Evolutionary conservation across 2,888 invertebrate species (phyloP), one percentile per base, ranked within the genome.

Genomic region (Sycophila texana): DNA sequence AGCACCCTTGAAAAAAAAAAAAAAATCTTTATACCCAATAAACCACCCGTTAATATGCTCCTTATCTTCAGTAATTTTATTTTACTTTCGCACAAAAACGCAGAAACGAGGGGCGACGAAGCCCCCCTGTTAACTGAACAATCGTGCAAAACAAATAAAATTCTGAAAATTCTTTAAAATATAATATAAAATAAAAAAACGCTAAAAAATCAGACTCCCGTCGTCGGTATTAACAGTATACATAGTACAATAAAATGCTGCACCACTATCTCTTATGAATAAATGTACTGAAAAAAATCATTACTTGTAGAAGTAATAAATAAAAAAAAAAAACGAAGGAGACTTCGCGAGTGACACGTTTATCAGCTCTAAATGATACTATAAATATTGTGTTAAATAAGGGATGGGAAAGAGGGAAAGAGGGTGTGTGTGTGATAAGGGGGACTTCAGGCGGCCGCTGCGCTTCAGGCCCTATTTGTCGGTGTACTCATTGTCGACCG

Each of bases 401-500:
- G 39, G 39, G 10, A 18, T 1, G 47, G 39, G 39, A n/a, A 67
- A 53, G 26, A 55, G 20, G 61, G 26, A 39, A n/a, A 47, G 65
- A 51, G 14, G 39, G 71, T 3, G 18, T 4, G 39, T 53, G 53
- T 53, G 16, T n/a, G 14, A 14, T 72, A 65, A 30, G 49, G 66
- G 14, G 2, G 58, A 20, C 51, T 68, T 74, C 58, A 22, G 74
- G 49, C 14, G 49, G 49, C 57, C 78, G 70, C 63, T 18, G 22
- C 26, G 60, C 18, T 39, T 49, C 30, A 26, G 30, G 39, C 82
- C 86, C 86, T 88, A 89, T 86, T 89, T 88, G 83, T 87, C 87
- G 84, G 83, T 83, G 86, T 85, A 85, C 81, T 85, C 86, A 84
- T 87, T 88, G 86, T 86, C 86, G 75, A 81, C 53, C 75, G 73